Evolutionary conservation across 2,797 vertebrate genomes (phyloP).

Genomic region (Limnodromus scolopaceus): DNA sequence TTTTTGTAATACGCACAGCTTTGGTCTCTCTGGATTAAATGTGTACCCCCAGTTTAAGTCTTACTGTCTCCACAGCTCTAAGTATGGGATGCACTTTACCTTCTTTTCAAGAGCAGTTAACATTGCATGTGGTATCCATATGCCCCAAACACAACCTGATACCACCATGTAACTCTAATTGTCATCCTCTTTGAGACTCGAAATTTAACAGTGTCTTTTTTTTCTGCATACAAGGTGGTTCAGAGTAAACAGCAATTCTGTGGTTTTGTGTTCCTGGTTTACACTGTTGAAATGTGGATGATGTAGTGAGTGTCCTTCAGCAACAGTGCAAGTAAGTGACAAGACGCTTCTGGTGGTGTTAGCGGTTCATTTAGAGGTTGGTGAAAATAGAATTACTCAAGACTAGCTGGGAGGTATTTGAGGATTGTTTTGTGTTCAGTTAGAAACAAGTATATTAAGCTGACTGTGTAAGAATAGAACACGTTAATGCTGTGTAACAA

Average conservation of each 20-base stretch:
- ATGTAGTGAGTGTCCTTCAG: neutral
- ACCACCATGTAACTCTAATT: neutral
- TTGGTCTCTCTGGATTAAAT: neutral
- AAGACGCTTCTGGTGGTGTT: fast-evolving
- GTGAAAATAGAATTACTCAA: neutral
- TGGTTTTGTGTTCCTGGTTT: neutral
- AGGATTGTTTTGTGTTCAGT: neutral
- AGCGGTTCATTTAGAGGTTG: neutral
- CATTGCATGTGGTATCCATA: no score
- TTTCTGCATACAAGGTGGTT: neutral
- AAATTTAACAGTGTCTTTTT: neutral
- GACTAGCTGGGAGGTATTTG: neutral
- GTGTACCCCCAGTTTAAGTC: neutral
- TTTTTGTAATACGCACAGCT: neutral
- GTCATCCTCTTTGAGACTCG: neutral
- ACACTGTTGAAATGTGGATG: fast-evolving
- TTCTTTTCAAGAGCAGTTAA: neutral
- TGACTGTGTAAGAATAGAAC: neutral
- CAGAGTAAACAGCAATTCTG: neutral
- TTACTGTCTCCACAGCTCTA: neutral
- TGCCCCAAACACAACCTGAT: no score
- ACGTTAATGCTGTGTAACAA: neutral
- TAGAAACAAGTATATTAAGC: neutral
- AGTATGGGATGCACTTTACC: neutral
- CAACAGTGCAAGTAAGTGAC: neutral